Conservation (phyloP, 2,888 invertebrate genomes). For the Caenorhabditis sp. region DNA sequence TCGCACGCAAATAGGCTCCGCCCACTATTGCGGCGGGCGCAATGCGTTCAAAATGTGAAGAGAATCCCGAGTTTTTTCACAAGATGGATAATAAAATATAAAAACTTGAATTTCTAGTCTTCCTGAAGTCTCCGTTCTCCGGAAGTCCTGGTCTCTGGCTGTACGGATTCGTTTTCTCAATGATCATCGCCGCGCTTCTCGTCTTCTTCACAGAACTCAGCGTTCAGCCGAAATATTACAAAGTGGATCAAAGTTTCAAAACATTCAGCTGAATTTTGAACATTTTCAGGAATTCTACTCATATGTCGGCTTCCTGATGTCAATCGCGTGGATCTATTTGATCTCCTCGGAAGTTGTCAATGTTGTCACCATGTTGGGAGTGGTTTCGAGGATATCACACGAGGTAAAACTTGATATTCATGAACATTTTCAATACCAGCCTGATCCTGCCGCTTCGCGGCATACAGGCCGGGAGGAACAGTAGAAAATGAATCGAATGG, state of each 20-base stretch:
- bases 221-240: constrained; percentile 72
- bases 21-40: constrained; percentile 22
- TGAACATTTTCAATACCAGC: too few species aligned
- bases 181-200: constrained; percentile 65
- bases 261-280: constrained; percentile 68
- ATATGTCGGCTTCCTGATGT: constrained; percentile 86
- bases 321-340: constrained; percentile 87
- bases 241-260: constrained; percentile 49
- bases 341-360: constrained; percentile 87
- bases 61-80: too few species aligned
- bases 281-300: constrained; percentile 78
- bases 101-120: constrained; percentile 66
- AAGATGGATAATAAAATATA: too few species aligned
- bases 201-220: constrained; percentile 67
- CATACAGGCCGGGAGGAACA: too few species aligned
- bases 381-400: constrained; percentile 84
- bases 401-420: too few species aligned
- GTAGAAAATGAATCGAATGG: too few species aligned
- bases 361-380: constrained; percentile 86
- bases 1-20: constrained; percentile 40
- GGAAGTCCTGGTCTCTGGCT: constrained; percentile 67
- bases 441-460: too few species aligned
- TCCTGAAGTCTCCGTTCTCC: constrained; percentile 46
- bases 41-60: too few species aligned
- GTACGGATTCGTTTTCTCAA: constrained; percentile 67